Evolutionary conservation across 2,888 invertebrate species (phyloP).

Genomic region (Andrena praecox): DNA sequence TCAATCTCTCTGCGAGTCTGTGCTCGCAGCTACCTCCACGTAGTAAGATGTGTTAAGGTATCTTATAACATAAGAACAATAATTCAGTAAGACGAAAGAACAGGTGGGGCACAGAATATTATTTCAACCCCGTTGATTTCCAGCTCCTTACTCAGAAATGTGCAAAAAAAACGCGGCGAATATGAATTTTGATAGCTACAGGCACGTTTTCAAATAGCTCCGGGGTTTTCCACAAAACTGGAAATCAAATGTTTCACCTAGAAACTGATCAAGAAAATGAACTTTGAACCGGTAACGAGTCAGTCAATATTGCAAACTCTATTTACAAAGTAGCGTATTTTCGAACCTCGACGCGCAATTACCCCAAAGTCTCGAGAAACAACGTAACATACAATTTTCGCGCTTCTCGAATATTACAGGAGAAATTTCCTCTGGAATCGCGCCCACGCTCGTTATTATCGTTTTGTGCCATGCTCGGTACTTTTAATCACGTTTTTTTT

Average conservation of each 20-base stretch:
- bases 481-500: constrained; percentile 24
- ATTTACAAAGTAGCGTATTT: background rate
- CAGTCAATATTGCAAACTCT: background rate
- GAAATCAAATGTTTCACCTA: background rate
- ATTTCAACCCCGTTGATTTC: no score
- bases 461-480: background rate
- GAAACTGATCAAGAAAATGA: no score
- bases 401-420: background rate
- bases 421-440: constrained; percentile 10
- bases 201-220: constrained; percentile 7
- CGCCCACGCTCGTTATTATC: background rate
- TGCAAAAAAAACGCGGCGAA: background rate
- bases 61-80: no score
- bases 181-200: background rate
- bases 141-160: constrained; percentile 4
- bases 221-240: background rate
- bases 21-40: no score
- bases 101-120: no score
- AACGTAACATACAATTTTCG: background rate
- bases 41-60: no score
- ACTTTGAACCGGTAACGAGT: no score
- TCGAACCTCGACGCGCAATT: background rate
- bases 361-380: background rate
- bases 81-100: no score
- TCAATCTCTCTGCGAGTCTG: no score